Evolutionary conservation across 92 coral and sea anemone species (phyloP).

Genomic region (Siderastrea siderea): DNA sequence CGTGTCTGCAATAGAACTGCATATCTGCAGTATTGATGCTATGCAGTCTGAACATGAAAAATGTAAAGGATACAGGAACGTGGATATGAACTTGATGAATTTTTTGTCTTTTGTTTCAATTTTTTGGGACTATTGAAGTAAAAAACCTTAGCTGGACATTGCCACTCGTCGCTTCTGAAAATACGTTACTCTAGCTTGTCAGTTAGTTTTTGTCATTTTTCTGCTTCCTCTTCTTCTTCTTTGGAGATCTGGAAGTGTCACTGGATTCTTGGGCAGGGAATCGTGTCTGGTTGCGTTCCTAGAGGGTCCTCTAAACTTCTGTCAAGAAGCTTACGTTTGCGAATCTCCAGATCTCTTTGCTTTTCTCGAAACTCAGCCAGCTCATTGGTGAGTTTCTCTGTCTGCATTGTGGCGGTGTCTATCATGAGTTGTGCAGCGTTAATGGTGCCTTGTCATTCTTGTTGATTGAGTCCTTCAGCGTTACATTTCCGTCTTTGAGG

Average conservation of each 20-base stretch:
- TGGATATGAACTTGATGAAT: no score
- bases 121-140: no score
- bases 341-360: conserved; percentile 16
- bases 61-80: no score
- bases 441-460: conserved; percentile 21
- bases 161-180: neutral
- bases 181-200: conserved; percentile 6
- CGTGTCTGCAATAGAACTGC: no score
- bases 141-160: neutral
- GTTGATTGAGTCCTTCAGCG: conserved; percentile 29
- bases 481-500: conserved; percentile 19
- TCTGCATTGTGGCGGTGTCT: conserved; percentile 35
- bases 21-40: no score
- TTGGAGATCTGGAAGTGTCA: no score
- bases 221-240: conserved; percentile 6
- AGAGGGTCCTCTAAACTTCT: conserved; percentile 5
- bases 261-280: no score
- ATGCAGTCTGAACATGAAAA: no score
- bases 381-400: conserved; percentile 10
- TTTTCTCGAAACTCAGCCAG: conserved; percentile 11
- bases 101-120: no score
- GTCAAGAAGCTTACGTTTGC: conserved; percentile 16
- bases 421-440: conserved; percentile 18
- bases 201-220: neutral
- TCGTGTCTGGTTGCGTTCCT: neutral